phyloP scores from a whole-genome alignment of 2,113 vertebrate species.

The Gadus chalcogrammus region DNA sequence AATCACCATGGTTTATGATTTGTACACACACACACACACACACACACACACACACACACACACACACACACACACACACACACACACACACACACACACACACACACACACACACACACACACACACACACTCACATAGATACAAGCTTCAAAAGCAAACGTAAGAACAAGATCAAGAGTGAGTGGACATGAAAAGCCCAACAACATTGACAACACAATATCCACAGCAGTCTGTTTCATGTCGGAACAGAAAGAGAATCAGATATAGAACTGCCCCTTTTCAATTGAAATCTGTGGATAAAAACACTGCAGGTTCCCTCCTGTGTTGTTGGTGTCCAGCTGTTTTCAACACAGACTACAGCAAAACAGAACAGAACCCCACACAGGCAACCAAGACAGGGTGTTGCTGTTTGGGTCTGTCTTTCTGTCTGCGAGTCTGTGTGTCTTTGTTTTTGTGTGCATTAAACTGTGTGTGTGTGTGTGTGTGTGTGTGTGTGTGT shows the following conservation, averaged over 20 bases:
- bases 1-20: too few species aligned
- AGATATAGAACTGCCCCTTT: neutral
- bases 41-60: neutral
- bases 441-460: neutral
- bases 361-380: too few species aligned
- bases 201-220: neutral
- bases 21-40: neutral
- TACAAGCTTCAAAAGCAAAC: neutral
- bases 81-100: neutral
- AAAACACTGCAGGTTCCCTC: neutral
- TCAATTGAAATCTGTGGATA: neutral
- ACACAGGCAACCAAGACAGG: neutral
- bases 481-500: constrained; percentile 2
- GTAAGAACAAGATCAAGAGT: neutral
- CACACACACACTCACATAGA: neutral
- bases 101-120: neutral
- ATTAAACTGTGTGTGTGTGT: neutral
- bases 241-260: neutral
- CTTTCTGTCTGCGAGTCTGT: neutral
- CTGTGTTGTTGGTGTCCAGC: neutral
- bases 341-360: too few species aligned
- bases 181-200: neutral
- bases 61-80: neutral
- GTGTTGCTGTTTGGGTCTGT: neutral
- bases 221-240: neutral